Evolutionary conservation across 2,888 invertebrate species (phyloP).

Genomic region (Alcis repandata): DNA sequence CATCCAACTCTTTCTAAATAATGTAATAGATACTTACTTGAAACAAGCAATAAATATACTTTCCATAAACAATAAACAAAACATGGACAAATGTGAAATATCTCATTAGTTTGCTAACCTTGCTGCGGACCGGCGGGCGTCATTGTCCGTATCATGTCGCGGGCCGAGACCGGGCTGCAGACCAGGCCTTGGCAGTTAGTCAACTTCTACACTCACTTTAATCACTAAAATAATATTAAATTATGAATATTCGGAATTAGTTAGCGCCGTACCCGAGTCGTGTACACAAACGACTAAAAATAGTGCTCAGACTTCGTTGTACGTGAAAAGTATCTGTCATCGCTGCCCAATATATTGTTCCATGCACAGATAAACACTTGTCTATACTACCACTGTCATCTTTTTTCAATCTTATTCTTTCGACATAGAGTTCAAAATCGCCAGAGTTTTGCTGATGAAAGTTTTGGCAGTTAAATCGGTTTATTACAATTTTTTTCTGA

Average conservation of each 20-base stretch:
- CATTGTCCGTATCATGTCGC: conserved; percentile 21
- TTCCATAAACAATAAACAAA: neutral
- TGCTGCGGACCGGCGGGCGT: conserved; percentile 6
- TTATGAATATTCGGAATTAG: conserved; percentile 41
- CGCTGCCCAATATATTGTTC: conserved; percentile 68
- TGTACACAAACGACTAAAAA: conserved; percentile 60
- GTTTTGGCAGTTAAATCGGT: conserved; percentile 39
- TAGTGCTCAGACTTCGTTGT: conserved; percentile 55
- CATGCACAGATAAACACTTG: conserved; percentile 33
- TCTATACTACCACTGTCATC: conserved; percentile 46
- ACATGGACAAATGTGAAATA: neutral
- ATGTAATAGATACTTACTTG: too few species aligned
- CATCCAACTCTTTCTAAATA: too few species aligned
- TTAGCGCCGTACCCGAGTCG: conserved; percentile 45
- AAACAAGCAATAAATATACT: too few species aligned
- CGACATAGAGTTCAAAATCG: conserved; percentile 1
- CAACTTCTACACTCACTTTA: conserved; percentile 30
- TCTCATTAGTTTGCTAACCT: neutral
- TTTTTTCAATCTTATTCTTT: conserved; percentile 43
- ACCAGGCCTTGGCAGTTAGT: conserved; percentile 29
- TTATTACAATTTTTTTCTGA: conserved; percentile 47
- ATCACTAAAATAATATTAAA: conserved; percentile 40
- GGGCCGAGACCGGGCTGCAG: conserved; percentile 17
- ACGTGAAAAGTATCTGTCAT: conserved; percentile 71
- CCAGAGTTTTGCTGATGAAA: conserved; percentile 5